These are phyloP conservation scores for Clarias pachynema DNA, from an alignment of 2,797 vertebrate species.

Conservation along the genomic window DNA sequence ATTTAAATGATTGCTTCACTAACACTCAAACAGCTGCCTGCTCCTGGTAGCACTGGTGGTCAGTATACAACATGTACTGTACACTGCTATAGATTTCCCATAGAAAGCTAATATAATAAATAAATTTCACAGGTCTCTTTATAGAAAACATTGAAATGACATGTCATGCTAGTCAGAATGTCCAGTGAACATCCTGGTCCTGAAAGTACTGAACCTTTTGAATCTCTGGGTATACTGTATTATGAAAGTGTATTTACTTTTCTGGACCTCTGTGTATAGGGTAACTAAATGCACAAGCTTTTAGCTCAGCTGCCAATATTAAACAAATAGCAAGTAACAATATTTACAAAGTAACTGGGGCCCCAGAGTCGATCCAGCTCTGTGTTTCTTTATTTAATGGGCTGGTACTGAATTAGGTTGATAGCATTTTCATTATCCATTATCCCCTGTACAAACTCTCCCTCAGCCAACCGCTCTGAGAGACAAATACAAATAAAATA, in stretches of 20 bases:
- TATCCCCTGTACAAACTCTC: slow-evolving; percentile 80
- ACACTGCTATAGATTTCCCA: not conserved
- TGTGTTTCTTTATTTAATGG: slow-evolving; percentile 60
- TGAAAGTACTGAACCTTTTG: not conserved
- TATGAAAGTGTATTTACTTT: too few species aligned
- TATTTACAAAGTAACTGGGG: slow-evolving; percentile 10
- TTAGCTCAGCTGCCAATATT: not conserved
- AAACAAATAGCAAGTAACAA: not conserved
- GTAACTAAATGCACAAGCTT: not conserved
- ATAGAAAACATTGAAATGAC: not conserved
- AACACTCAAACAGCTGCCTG: not conserved
- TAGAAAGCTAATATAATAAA: not conserved
- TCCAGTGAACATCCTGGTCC: not conserved
- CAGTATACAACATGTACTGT: not conserved
- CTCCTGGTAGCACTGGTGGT: not conserved
- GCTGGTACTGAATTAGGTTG: slow-evolving; percentile 79
- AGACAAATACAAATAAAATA: slow-evolving; percentile 26
- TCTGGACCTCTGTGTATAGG: not conserved
- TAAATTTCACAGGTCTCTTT: not conserved
- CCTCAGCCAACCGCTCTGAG: slow-evolving; percentile 77
- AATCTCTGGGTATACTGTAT: not conserved
- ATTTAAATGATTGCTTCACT: not conserved
- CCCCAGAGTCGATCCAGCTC: not conserved
- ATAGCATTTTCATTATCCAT: slow-evolving; percentile 78
- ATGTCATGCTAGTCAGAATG: not conserved